Percentiles rank a stretch among this genome's conserved stretches.
Conservation (phyloP, 1,140 invertebrate genomes). For the Leptinotarsa texana region DNA sequence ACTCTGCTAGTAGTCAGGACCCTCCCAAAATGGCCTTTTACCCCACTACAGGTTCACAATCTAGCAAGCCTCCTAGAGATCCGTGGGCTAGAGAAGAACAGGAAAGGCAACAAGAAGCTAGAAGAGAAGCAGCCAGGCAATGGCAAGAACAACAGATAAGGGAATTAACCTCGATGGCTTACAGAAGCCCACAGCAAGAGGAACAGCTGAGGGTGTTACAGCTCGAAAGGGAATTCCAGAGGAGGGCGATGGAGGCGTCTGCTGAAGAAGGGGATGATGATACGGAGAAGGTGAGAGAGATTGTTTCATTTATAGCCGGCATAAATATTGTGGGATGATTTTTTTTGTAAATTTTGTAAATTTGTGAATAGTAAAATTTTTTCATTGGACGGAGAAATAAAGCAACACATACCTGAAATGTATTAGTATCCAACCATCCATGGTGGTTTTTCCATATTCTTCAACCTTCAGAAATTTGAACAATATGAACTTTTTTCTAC, state of each 20-base stretch:
- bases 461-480: background rate
- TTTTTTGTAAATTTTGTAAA: too few species aligned
- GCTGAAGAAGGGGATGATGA: slow-evolving; percentile 77
- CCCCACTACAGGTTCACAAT: slow-evolving; percentile 55
- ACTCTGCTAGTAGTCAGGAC: slow-evolving; percentile 73
- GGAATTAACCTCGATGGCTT: slow-evolving; percentile 69
- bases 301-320: background rate
- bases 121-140: slow-evolving; percentile 64
- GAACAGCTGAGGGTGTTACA: slow-evolving; percentile 83
- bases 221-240: slow-evolving; percentile 86
- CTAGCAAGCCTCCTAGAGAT: slow-evolving; percentile 61
- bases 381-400: background rate
- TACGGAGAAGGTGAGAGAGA: slow-evolving; percentile 50
- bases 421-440: background rate
- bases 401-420: background rate
- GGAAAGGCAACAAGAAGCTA: slow-evolving; percentile 75
- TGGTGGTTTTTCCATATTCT: background rate
- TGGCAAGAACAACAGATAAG: slow-evolving; percentile 79
- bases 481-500: too few species aligned
- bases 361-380: too few species aligned
- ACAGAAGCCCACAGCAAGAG: slow-evolving; percentile 78
- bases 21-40: slow-evolving; percentile 76
- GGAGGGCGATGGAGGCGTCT: slow-evolving; percentile 77
- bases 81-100: slow-evolving; percentile 89
- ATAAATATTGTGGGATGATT: too few species aligned